Evolutionary conservation across 37 sponge, comb jelly and placozoan species (phyloP).

Genomic region (Chondrosia reniformis): DNA sequence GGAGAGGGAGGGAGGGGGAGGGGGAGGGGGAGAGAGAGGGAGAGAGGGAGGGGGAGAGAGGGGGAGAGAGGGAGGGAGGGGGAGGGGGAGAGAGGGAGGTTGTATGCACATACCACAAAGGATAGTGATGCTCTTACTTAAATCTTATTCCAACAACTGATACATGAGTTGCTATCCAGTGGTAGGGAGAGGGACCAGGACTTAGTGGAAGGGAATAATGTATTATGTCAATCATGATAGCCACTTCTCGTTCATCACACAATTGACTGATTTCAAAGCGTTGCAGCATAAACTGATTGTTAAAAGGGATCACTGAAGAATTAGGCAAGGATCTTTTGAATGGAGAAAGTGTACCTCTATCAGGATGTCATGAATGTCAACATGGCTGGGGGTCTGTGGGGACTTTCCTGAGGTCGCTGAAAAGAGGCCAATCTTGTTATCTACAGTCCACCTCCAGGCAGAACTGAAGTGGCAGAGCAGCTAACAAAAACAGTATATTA

Average conservation of each 20-base stretch:
- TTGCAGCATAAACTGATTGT: not conserved
- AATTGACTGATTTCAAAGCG: not conserved
- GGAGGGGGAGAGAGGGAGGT: not conserved
- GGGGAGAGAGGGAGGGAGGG: constrained; percentile 6
- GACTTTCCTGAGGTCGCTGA: not conserved
- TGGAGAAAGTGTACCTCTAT: not conserved
- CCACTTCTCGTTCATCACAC: not conserved
- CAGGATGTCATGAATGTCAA: not conserved
- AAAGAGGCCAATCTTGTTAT: constrained; percentile 5
- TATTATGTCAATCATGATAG: not conserved
- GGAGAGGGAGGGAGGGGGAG: not conserved
- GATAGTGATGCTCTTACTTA: constrained; percentile 3
- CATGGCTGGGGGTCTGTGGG: not conserved
- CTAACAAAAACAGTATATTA: not conserved
- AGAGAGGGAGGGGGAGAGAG: constrained; percentile 23
- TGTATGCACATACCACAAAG: not conserved
- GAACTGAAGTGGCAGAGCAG: not conserved
- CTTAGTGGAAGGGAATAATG: constrained; percentile 11
- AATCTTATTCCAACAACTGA: constrained; percentile 1
- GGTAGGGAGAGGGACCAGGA: not conserved
- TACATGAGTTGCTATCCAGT: not conserved
- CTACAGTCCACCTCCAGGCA: constrained; percentile 9
- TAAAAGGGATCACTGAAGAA: not conserved
- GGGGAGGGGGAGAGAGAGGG: constrained; percentile 18
- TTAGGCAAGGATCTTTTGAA: not conserved